These are phyloP conservation scores for Hyles euphorbiae DNA, from an alignment of 1,140 invertebrate genomes.

Conservation along the genomic window DNA sequence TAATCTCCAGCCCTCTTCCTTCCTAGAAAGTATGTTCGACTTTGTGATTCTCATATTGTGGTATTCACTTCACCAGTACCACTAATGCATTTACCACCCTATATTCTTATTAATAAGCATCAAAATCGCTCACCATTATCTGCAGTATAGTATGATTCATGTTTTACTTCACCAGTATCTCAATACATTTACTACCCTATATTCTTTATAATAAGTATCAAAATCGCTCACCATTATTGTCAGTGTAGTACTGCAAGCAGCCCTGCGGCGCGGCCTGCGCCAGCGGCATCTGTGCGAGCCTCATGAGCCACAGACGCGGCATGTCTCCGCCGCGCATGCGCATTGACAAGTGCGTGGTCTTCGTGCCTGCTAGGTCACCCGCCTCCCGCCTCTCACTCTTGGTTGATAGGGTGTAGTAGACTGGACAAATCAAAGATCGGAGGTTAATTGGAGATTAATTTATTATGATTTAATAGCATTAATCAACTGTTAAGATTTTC, in stretches of 20 bases:
- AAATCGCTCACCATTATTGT: constrained; percentile 65
- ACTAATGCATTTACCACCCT: no score
- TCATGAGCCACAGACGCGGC: constrained; percentile 84
- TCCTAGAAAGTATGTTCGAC: no score
- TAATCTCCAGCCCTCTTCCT: no score
- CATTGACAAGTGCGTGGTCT: constrained; percentile 33
- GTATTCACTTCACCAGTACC: no score
- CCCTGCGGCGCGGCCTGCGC: constrained; percentile 83
- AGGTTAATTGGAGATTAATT: no score
- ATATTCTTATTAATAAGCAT: no score
- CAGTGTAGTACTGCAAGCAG: constrained; percentile 83
- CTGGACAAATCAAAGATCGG: constrained; percentile 25
- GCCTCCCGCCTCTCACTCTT: constrained; percentile 36
- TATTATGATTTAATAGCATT: background rate
- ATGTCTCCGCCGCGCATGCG: constrained; percentile 77
- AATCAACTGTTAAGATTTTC: no score
- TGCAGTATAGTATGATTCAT: no score
- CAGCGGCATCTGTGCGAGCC: constrained; percentile 83
- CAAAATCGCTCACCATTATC: no score
- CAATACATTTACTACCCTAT: no score
- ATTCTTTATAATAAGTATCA: background rate
- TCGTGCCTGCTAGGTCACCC: constrained; percentile 34
- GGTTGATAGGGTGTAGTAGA: constrained; percentile 52
- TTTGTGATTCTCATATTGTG: no score
- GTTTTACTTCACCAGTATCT: no score